Base-by-base conservation (phyloP, 2,797 vertebrate species). In the Pipistrellus pipistrellus region DNA sequence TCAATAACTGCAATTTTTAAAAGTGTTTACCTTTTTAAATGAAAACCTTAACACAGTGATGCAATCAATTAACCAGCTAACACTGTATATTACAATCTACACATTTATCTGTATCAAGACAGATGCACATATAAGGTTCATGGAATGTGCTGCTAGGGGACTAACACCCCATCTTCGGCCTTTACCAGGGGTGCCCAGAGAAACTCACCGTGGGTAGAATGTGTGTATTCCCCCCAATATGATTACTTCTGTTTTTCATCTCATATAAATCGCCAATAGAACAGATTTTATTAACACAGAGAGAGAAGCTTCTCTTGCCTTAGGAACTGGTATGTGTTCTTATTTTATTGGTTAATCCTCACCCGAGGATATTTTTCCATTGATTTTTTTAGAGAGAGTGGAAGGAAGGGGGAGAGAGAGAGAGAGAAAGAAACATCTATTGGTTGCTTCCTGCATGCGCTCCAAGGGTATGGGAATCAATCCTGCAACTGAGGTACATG, bases 291-390 rank as follows among this genome's bases (percentile, higher is more conserved):
- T 17, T 5, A 57, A 27, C 32, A 46, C 44, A 13, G 0, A 38
- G 3, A 44, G 32, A 32, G 55, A 48, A 44, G 27, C 18, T 17
- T 6, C 62, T 53, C 72, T 25, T 7, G 32, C 30, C 66, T 12
- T 17, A 23, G 0, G 6, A 57, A 32, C 41, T 0, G 6, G 17
- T 0, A 0, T 0, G 7, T 21, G 51, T 9, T 21, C 15, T 27
- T 13, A 7, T 4, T 1, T 13, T 62, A 30, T 62, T 62, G 59
- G 59, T 62, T 62, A 30, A 30, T 62, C 25, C 59, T 62, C 13
- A 62, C 59, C 27, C 2, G 13, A 62, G 59, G 27, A 30, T 62
- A 62, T 62, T 62, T 62, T 62, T 30, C 59, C 59, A 62, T 62
- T 62, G 27, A 30, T 14, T 62, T 62, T 59, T 59, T 59, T 59